Evolutionary conservation across 2,797 vertebrate species (phyloP).

Genomic region (Dicrostonyx torquatus): DNA sequence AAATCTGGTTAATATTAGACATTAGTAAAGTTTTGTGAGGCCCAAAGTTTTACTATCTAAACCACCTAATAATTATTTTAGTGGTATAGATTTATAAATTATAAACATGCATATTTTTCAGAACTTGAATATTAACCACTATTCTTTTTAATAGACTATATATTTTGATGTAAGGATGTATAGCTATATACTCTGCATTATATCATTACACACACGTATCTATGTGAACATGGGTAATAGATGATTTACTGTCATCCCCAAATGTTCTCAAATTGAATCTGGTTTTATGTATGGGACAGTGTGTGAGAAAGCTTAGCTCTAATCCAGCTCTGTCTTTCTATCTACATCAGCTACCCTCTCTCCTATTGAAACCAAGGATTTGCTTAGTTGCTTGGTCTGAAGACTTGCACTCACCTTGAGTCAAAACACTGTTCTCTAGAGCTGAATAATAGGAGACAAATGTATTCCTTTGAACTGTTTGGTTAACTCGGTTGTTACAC

Average conservation of each 20-base stretch:
- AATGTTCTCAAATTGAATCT: slow-evolving; percentile 9
- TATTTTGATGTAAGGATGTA: slow-evolving; percentile 4
- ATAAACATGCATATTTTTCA: neutral
- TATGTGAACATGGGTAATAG: neutral
- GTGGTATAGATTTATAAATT: slow-evolving; percentile 32
- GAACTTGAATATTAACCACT: neutral
- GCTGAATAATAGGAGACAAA: neutral
- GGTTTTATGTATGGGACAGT: slow-evolving; percentile 1
- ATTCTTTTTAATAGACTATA: slow-evolving; percentile 12
- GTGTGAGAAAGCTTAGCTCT: neutral
- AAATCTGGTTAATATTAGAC: slow-evolving; percentile 39
- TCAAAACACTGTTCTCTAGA: neutral
- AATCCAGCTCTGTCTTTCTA: slow-evolving; percentile 1
- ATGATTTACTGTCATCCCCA: neutral
- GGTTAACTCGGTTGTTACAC: neutral
- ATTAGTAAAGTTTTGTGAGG: slow-evolving; percentile 34
- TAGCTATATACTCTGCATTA: neutral
- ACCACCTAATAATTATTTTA: slow-evolving; percentile 12
- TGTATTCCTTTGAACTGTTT: slow-evolving; percentile 8
- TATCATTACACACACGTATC: neutral
- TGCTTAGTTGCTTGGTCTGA: slow-evolving; percentile 53
- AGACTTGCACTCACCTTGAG: neutral
- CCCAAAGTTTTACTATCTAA: neutral
- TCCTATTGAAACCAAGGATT: slow-evolving; percentile 8
- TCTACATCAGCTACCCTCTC: neutral